Percentiles rank a stretch among this genome's conserved stretches.
Evolutionary conservation across 2,888 invertebrate genomes (phyloP).

Genomic region (Mythimna albipuncta): DNA sequence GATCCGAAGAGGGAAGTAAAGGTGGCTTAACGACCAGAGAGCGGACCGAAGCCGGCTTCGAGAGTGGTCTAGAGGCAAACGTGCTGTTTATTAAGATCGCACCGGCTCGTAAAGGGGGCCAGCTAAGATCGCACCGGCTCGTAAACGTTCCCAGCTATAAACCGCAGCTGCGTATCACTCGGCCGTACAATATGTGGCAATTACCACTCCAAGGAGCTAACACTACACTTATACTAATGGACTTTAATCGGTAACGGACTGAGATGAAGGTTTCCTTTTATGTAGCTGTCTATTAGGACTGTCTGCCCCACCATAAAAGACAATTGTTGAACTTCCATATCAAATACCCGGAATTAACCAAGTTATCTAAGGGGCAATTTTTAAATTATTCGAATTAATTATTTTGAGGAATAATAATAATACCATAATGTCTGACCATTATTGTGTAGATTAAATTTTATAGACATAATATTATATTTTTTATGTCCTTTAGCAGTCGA

Average conservation of each 20-base stretch:
- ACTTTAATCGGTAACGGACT: slow-evolving; percentile 25
- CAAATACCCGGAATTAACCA: background rate
- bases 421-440: no score
- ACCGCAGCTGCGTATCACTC: slow-evolving; percentile 73
- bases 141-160: slow-evolving; percentile 74
- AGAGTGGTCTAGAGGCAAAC: slow-evolving; percentile 56
- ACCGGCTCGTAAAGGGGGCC: slow-evolving; percentile 72
- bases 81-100: slow-evolving; percentile 75
- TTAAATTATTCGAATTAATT: background rate
- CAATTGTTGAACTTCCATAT: background rate
- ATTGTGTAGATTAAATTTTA: no score
- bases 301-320: background rate
- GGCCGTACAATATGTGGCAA: slow-evolving; percentile 62
- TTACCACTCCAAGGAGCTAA: slow-evolving; percentile 52
- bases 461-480: no score
- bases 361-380: background rate
- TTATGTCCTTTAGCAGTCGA: no score
- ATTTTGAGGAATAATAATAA: no score
- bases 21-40: slow-evolving; percentile 43
- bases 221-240: slow-evolving; percentile 35
- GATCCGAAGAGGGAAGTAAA: slow-evolving; percentile 36
- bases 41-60: slow-evolving; percentile 19
- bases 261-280: slow-evolving; percentile 6
- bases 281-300: background rate
- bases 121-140: slow-evolving; percentile 71